A percentile compares a stretch with the other conserved stretches of the same genome.
Evolutionary conservation across 2,888 invertebrate genomes (phyloP).

Genomic region (Machimus atricapillus): DNA sequence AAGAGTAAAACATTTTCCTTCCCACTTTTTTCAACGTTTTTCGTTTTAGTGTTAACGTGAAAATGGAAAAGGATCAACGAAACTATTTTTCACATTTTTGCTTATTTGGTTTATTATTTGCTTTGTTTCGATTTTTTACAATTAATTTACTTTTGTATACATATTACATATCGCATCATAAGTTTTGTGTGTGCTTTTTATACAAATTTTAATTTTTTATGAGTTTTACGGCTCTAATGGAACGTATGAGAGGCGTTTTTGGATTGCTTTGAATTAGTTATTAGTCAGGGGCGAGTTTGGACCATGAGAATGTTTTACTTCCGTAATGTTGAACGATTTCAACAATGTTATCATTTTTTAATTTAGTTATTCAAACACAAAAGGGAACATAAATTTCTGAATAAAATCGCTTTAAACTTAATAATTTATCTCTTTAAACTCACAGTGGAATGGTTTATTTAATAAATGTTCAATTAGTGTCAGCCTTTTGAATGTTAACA

Average conservation of each 20-base stretch:
- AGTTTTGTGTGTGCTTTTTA: slow-evolving; percentile 14
- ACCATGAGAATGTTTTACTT: neutral
- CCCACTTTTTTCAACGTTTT: neutral
- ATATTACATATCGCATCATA: neutral
- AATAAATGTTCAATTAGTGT: neutral
- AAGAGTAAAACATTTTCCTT: neutral
- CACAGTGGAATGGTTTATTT: neutral
- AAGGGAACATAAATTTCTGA: neutral
- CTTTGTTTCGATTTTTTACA: neutral
- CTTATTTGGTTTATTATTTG: neutral
- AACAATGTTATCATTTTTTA: neutral
- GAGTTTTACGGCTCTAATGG: neutral
- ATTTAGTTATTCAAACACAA: neutral
- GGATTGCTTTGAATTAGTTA: neutral
- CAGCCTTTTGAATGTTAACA: neutral
- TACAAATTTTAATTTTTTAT: neutral
- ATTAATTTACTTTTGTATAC: neutral
- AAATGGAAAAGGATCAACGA: neutral
- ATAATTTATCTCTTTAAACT: neutral
- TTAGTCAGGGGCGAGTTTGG: neutral
- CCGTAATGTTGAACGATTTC: neutral
- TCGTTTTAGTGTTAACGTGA: neutral
- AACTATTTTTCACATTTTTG: neutral
- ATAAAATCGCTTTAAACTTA: neutral
- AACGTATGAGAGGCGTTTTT: neutral